Conservation (phyloP, 2,888 invertebrate species). For the Tachina fera region DNA sequence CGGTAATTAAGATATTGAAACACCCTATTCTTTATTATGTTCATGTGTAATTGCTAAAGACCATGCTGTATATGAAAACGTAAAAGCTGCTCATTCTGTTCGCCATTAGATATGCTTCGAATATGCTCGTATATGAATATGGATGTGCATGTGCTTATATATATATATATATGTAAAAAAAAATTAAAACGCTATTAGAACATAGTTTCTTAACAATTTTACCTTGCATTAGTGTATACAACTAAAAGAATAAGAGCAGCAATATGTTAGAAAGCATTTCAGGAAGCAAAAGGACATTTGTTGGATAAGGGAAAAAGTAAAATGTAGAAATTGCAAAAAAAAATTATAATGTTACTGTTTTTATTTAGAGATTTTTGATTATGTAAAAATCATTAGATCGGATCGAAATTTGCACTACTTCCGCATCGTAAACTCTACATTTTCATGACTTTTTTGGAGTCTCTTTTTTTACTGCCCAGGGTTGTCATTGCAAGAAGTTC, state of each 20-base stretch:
- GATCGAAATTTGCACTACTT: no score
- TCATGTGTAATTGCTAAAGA: not conserved
- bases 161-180: no score
- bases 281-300: constrained; percentile 21
- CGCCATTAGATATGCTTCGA: not conserved
- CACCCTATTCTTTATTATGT: constrained; percentile 1
- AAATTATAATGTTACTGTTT: no score
- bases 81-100: not conserved
- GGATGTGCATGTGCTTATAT: not conserved
- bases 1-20: not conserved
- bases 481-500: no score
- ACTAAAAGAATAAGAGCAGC: constrained; percentile 25
- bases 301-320: not conserved
- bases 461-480: no score
- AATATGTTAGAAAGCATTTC: constrained; percentile 15
- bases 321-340: no score
- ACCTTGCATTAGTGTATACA: constrained; percentile 49
- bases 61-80: not conserved
- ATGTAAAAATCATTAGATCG: no score
- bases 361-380: no score
- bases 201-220: constrained; percentile 58
- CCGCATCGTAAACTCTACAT: no score
- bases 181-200: constrained; percentile 47
- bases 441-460: no score
- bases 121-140: not conserved